Conservation (phyloP, 2,113 vertebrate species). For the Talpa occidentalis region DNA sequence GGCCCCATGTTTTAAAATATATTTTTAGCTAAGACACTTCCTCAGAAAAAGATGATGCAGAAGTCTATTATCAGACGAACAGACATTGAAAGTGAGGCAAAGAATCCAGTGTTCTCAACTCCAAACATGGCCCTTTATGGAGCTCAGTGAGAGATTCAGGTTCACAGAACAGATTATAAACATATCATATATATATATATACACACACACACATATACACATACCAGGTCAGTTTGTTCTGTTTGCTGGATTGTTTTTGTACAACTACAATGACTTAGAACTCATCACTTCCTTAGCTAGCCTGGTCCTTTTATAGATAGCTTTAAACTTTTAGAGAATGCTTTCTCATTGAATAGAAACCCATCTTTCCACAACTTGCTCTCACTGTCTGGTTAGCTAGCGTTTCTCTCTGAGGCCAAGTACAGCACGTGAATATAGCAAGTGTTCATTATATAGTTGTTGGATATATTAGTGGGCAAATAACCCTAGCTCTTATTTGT, state of each 20-base stretch:
- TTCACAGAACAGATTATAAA: accelerated
- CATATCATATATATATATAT: accelerated
- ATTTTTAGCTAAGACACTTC: not conserved
- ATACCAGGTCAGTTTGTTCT: accelerated
- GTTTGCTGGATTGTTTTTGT: not conserved
- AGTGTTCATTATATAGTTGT: not conserved
- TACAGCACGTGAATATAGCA: not conserved
- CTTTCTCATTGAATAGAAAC: not conserved
- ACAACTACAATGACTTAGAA: not conserved
- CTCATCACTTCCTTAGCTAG: not conserved
- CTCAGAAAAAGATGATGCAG: not conserved
- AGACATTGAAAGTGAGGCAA: not conserved
- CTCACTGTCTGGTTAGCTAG: not conserved
- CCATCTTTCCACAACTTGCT: not conserved
- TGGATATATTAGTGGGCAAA: not conserved
- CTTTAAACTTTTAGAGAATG: not conserved
- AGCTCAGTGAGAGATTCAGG: not conserved
- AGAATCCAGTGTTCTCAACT: not conserved
- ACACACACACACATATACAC: not conserved
- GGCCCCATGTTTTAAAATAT: not conserved
- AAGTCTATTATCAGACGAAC: not conserved
- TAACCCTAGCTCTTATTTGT: not conserved
- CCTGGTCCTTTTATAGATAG: not conserved
- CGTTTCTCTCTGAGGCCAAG: not conserved
- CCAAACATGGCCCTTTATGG: accelerated